Conservation (phyloP, 2,797 vertebrate genomes). For the Craterocephalus amniculus region DNA sequence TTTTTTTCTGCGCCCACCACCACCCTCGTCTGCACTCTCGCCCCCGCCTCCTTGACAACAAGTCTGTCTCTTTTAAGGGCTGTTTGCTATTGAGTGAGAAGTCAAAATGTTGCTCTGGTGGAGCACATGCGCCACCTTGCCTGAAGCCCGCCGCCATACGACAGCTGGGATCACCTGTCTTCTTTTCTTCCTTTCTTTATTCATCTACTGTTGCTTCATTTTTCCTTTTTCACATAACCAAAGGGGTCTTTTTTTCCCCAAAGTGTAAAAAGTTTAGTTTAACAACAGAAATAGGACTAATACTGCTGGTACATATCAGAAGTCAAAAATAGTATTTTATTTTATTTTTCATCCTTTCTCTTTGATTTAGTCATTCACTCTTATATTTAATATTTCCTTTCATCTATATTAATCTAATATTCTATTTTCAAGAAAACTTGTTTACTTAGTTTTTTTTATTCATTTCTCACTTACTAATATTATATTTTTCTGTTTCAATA, state of each 20-base stretch:
- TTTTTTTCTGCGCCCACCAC: constrained; percentile 29
- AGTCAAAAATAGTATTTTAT: no score
- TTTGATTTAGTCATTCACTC: no score
- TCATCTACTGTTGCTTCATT: background rate
- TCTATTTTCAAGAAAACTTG: no score
- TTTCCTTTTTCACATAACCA: background rate
- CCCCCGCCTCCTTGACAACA: constrained; percentile 33
- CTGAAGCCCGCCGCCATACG: constrained; percentile 13
- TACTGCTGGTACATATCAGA: no score
- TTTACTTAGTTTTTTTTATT: no score
- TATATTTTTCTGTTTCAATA: no score
- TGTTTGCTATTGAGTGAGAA: constrained; percentile 58
- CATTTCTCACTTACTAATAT: no score
- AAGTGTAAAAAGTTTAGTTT: background rate
- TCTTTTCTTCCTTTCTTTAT: background rate
- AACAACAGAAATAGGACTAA: no score
- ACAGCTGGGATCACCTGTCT: constrained; percentile 34
- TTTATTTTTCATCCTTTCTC: no score
- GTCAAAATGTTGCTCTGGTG: constrained; percentile 53
- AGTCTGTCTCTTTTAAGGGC: constrained; percentile 50
- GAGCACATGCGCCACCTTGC: constrained; percentile 36
- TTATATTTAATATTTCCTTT: no score
- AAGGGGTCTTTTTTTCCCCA: background rate
- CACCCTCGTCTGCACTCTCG: constrained; percentile 10
- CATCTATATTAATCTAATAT: no score